Conservation (phyloP, 1,140 invertebrate species). For the Stegodyphus dumicola region DNA sequence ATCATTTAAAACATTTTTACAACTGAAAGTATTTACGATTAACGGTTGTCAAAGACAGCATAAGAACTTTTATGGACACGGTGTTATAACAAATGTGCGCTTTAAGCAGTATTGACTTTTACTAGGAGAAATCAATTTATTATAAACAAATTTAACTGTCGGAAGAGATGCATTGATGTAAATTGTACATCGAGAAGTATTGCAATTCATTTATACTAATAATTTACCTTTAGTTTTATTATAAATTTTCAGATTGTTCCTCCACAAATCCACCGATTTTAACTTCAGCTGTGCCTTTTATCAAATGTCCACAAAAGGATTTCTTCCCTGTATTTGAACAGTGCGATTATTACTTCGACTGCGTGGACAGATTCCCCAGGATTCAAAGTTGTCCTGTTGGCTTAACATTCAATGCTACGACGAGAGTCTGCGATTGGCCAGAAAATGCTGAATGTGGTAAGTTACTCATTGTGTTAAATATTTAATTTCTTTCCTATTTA, state of each 20-base stretch:
- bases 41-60: too few species aligned
- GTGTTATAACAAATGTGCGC: too few species aligned
- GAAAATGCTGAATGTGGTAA: slow-evolving; percentile 51
- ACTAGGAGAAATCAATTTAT: too few species aligned
- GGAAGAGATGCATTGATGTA: too few species aligned
- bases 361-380: slow-evolving; percentile 45
- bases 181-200: too few species aligned
- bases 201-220: too few species aligned
- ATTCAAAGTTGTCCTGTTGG: slow-evolving; percentile 63
- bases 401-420: slow-evolving; percentile 63
- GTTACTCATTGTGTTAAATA: not conserved
- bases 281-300: not conserved
- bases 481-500: not conserved
- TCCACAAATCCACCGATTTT: not conserved
- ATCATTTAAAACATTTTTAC: too few species aligned
- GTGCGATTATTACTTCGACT: slow-evolving; percentile 31
- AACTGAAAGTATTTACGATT: too few species aligned
- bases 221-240: too few species aligned
- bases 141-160: too few species aligned
- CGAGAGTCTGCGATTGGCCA: slow-evolving; percentile 63
- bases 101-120: too few species aligned
- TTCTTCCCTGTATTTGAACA: not conserved
- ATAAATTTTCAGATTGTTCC: slow-evolving; percentile 15
- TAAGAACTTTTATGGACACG: too few species aligned
- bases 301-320: slow-evolving; percentile 2